A percentile compares a stretch with the other conserved stretches of the same genome.
Conservation (phyloP, 2,888 invertebrate species). For the Calameuta pallipes region DNA sequence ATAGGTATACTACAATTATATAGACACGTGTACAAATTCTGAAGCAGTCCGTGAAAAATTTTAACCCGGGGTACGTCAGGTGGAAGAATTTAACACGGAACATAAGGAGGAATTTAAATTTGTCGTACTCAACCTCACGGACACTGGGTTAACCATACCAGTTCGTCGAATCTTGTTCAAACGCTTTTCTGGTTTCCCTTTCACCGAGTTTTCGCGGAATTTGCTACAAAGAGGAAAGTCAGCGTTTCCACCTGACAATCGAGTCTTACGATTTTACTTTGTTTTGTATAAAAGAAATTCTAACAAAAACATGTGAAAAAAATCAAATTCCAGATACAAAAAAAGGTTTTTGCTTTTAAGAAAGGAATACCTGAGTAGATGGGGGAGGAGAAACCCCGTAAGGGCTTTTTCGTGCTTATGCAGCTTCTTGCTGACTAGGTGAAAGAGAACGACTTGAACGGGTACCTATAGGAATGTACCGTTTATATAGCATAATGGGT, state of each 20-base stretch:
- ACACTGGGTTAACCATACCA: neutral
- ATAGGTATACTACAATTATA: neutral
- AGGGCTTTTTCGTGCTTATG: neutral
- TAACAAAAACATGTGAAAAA: neutral
- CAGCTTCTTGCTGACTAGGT: neutral
- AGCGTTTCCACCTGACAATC: neutral
- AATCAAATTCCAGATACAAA: neutral
- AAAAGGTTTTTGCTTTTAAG: neutral
- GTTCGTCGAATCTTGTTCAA: neutral
- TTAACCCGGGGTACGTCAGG: neutral
- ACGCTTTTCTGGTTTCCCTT: no score
- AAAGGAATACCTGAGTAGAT: neutral
- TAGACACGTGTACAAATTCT: neutral
- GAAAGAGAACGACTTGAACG: neutral
- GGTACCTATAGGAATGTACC: neutral
- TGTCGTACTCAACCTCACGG: no score
- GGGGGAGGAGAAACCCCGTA: neutral
- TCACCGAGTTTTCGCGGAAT: no score
- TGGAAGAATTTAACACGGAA: no score
- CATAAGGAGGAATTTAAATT: no score
- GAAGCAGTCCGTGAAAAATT: neutral
- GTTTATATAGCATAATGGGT: neutral
- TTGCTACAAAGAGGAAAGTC: no score
- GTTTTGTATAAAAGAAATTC: neutral
- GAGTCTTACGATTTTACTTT: neutral